Base-by-base conservation (phyloP, 1,140 invertebrate species). In the Anastrepha obliqua region DNA sequence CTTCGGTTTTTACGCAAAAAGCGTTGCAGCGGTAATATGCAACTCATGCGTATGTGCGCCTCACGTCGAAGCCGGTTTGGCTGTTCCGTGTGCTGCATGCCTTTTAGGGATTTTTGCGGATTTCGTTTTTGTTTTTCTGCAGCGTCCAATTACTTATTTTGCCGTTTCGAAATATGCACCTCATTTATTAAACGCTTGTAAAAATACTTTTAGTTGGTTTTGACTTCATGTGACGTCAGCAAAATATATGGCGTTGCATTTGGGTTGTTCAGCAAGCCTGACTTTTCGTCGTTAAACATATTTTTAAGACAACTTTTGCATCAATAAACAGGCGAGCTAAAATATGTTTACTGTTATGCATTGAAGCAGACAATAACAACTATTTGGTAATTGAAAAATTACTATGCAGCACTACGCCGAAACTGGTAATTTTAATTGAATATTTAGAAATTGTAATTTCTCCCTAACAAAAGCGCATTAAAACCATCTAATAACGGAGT, bases 371-470 rank as follows among this genome's bases (percentile, higher is more conserved):
- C 20, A 11, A 67, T 74, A 74, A 74, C 11, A 74, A 74, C 17
- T 44, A 74, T 13, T 3, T 5, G 13, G 0, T 44, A 47, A 74
- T 47, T 67, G 64, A 9, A 74, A 39, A 74, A 47, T 74, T 47
- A 74, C 5, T 44, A 70, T 70, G 6, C 64, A n/a, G 29, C 64
- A 29, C 64, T 65, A 7, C 9, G 20, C 29, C 29, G 20, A 65
- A 65, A 62, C n/a, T 65, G 1, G 20, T 44, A 44, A 70, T 44
- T 70, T 11, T 44, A 39, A 44, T 62, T 62, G 60, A 5, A n/a
- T 44, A 70, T 44, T 44, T 47, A 29, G 67, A 70, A 70, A 70
- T 70, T 17, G 39, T 17, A 44, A 70, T 70, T 70, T 70, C 11
- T 55, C 51, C 2, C 6, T 11, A 8, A 55, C 11, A 55, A 8